Base-by-base conservation (phyloP, 2,113 vertebrate genomes). In the Argyrosomus japonicus region DNA sequence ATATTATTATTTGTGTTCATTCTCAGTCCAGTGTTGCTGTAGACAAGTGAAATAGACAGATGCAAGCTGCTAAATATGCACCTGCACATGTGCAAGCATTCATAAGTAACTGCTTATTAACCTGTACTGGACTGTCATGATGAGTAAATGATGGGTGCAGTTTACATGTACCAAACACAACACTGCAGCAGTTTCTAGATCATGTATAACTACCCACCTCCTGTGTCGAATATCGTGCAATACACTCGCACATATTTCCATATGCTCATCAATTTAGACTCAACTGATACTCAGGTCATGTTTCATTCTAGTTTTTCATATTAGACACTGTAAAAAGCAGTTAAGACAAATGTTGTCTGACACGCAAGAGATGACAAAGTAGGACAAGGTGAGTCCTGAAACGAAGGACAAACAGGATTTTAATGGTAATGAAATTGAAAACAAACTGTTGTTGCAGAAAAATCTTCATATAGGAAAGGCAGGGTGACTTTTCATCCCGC, bases 331-430 rank as follows among this genome's bases (percentile, higher is more conserved):
- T 3, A 29, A 58, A 11, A 67, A 43, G 68, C 75, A 58, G 51
- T 51, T 8, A 3, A 40, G 62, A 68, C 36, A 81, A 69, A 63
- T 58, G 25, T 75, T 78, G 13, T 54, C 25, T 9, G 12, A 57
- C 11, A 48, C 18, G 8, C 3, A 36, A 14, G 48, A 70, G 23
- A 71, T 68, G 27, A 65, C 25, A 21, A 77, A 64, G 57, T 70
- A 81, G 69, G 68, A 74, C 78, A 90, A 83, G 81, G 83, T 74
- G 63, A 87, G 63, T 8, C n/a, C 14, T 43, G 60, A 77, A 25
- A 50, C n/a, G 64, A 77, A 85, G 77, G 77, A 85, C 64, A 58
- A 36, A 53, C 43, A 45, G 27, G 45, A 68, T 19, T 67, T 3
- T 40, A 63, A 80, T 40, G 23, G 12, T 45, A 32, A 36, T 15